Evolutionary conservation across 2,888 invertebrate species (phyloP).

Genomic region (Drosophila gaucha): DNA sequence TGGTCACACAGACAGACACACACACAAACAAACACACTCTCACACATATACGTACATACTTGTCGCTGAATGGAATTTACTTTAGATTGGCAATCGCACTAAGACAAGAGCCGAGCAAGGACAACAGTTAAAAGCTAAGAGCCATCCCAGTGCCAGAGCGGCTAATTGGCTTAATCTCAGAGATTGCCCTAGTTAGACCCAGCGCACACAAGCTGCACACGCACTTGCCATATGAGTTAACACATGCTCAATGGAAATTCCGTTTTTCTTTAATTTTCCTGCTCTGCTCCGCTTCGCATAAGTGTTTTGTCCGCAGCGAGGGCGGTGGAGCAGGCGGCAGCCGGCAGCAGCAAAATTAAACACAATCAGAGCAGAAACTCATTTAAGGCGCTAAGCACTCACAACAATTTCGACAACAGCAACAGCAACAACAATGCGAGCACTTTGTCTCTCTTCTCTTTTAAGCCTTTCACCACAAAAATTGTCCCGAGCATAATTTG

Average conservation of each 20-base stretch:
- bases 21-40: not conserved
- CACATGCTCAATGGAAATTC: conserved; percentile 70
- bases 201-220: conserved; percentile 9
- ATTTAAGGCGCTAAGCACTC: conserved; percentile 76
- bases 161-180: conserved; percentile 49
- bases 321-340: conserved; percentile 9
- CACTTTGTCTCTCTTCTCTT: conserved; percentile 13
- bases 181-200: conserved; percentile 7
- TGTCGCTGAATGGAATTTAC: conserved; percentile 60
- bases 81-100: conserved; percentile 70
- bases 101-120: conserved; percentile 53
- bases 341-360: conserved; percentile 74
- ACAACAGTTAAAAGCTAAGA: conserved; percentile 28
- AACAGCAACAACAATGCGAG: conserved; percentile 4
- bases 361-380: conserved; percentile 79
- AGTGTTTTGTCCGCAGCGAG: conserved; percentile 45
- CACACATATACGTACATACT: conserved; percentile 4
- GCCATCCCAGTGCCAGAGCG: conserved; percentile 28
- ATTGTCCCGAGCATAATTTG: conserved; percentile 50
- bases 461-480: conserved; percentile 44
- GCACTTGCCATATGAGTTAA: conserved; percentile 56
- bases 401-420: conserved; percentile 70
- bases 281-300: conserved; percentile 48
- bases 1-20: conserved; percentile 50
- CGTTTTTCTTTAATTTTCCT: conserved; percentile 60